phyloP scores from a whole-genome alignment of 2,797 vertebrate genomes.

The Eidolon dupreanum region DNA sequence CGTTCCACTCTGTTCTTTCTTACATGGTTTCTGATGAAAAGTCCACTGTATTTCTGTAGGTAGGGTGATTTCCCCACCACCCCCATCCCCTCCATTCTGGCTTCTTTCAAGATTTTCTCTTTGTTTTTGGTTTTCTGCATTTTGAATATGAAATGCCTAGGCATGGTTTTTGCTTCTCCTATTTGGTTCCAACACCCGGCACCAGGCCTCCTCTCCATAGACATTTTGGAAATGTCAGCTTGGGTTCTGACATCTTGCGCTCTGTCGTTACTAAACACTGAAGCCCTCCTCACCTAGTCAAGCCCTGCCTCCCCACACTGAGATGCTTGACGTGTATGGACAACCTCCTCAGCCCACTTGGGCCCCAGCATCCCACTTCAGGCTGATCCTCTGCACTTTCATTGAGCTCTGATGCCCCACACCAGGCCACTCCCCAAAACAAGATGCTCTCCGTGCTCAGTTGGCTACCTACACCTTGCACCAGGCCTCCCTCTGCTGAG shows the following conservation, averaged over 20 bases:
- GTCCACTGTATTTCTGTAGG: neutral
- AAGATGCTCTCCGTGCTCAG: neutral
- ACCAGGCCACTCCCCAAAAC: neutral
- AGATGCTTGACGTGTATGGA: neutral
- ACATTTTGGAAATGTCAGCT: neutral
- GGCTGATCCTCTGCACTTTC: neutral
- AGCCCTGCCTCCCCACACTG: neutral
- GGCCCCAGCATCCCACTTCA: neutral
- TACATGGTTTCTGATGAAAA: neutral
- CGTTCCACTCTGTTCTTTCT: neutral
- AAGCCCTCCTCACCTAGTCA: neutral
- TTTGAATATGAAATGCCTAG: neutral
- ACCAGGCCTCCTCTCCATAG: neutral
- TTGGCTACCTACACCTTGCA: neutral
- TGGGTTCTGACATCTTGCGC: neutral
- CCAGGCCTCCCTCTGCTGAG: neutral
- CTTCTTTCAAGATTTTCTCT: neutral
- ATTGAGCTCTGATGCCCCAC: neutral
- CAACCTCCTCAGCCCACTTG: neutral
- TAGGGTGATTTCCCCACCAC: neutral
- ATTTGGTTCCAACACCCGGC: neutral
- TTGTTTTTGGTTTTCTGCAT: neutral
- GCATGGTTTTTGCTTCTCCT: neutral
- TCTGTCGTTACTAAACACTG: neutral
- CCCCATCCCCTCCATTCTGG: no score